Conservation (phyloP, 23 tunicate species). For the Styela clava region DNA sequence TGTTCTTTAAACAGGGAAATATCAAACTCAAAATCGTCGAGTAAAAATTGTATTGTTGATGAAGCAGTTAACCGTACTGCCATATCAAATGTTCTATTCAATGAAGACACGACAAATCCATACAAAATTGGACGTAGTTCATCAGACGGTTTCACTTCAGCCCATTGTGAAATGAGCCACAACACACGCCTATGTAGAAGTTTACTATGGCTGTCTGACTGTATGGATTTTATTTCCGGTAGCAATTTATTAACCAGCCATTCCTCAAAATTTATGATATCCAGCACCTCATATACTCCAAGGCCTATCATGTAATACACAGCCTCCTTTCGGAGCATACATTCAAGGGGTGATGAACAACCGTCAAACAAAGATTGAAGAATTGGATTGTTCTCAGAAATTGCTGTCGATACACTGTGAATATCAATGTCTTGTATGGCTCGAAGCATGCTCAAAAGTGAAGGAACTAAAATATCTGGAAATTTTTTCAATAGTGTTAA, state of each 20-base stretch:
- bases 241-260: conserved; percentile 49
- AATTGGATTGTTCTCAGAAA: not conserved
- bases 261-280: conserved; percentile 58
- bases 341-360: conserved; percentile 8
- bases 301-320: conserved; percentile 69
- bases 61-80: conserved; percentile 79
- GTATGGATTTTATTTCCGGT: conserved; percentile 47
- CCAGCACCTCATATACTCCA: conserved; percentile 64
- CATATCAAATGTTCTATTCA: conserved; percentile 44
- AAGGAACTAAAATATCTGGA: conserved; percentile 2
- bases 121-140: conserved; percentile 22
- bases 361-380: conserved; percentile 1
- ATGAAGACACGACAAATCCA: conserved; percentile 55
- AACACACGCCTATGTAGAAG: conserved; percentile 71
- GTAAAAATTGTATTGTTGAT: conserved; percentile 35
- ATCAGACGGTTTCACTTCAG: conserved; percentile 46
- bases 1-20: conserved; percentile 15
- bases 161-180: conserved; percentile 76
- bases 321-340: conserved; percentile 52
- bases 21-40: conserved; percentile 80
- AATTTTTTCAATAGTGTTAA: conserved; percentile 10
- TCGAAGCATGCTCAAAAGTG: not conserved
- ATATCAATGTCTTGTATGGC: conserved; percentile 7
- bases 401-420: not conserved
- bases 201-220: conserved; percentile 37